Evolutionary conservation across 2,797 vertebrate genomes (phyloP).

Genomic region (Chelmon rostratus): DNA sequence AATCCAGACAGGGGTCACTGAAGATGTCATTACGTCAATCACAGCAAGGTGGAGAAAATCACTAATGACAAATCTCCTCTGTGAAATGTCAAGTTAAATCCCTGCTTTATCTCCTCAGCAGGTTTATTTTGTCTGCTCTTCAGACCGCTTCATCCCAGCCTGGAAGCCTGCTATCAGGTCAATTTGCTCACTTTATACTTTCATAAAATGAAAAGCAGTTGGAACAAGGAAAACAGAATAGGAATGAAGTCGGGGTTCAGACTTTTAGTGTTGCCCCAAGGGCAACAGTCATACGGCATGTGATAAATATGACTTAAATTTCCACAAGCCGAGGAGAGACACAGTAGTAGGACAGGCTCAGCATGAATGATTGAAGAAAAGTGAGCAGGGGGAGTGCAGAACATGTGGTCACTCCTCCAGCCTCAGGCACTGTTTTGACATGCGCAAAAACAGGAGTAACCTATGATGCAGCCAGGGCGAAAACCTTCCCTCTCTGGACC

Average conservation of each 20-base stretch:
- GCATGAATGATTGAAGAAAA: conserved; percentile 18
- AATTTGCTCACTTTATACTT: conserved; percentile 31
- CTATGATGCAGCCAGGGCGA: conserved; percentile 48
- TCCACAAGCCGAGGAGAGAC: conserved; percentile 17
- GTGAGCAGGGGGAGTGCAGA: conserved; percentile 24
- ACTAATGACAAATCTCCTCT: conserved; percentile 58
- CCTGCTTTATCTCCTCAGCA: conserved; percentile 23
- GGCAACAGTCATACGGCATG: conserved; percentile 14
- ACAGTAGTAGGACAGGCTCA: conserved; percentile 6
- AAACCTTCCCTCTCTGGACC: conserved; percentile 46
- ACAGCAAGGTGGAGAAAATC: conserved; percentile 53
- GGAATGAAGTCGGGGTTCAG: conserved; percentile 23
- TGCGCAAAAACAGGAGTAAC: conserved; percentile 48
- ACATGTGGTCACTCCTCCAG: conserved; percentile 20
- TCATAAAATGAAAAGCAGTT: conserved; percentile 30
- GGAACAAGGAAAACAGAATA: not conserved
- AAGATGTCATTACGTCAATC: conserved; percentile 47
- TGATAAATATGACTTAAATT: conserved; percentile 35
- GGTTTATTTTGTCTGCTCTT: conserved; percentile 32
- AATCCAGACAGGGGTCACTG: conserved; percentile 40
- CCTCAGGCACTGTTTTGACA: conserved; percentile 32
- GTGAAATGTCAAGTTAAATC: conserved; percentile 69
- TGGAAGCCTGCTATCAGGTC: conserved; percentile 34
- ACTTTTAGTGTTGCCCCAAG: conserved; percentile 3
- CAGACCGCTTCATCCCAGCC: conserved; percentile 2